These are phyloP conservation scores for Tillus elongatus DNA, from an alignment of 2,888 invertebrate genomes.

Conservation along the genomic window DNA sequence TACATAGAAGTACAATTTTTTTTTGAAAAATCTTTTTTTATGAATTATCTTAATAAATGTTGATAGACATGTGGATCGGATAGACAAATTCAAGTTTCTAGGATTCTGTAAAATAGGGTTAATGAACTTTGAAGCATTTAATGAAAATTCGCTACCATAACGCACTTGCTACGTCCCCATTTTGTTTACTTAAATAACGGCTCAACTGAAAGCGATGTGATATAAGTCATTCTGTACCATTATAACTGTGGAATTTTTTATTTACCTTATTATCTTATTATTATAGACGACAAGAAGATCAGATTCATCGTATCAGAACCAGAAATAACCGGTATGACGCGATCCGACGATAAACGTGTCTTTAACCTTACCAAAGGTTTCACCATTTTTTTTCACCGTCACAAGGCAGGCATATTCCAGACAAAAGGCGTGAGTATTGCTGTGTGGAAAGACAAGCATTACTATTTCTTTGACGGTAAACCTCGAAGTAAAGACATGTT, in stretches of 20 bases:
- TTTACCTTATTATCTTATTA: too few relatives aligned
- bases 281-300: constrained; percentile 37
- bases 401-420: constrained; percentile 46
- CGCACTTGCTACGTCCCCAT: too few relatives aligned
- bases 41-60: too few relatives aligned
- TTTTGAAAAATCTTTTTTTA: too few relatives aligned
- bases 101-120: too few relatives aligned
- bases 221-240: constrained; percentile 6
- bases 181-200: too few relatives aligned
- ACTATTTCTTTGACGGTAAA: constrained; percentile 56
- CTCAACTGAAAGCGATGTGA: constrained; percentile 19
- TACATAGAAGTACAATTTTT: too few relatives aligned
- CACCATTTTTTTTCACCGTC: constrained; percentile 47
- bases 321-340: constrained; percentile 35
- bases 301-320: constrained; percentile 37
- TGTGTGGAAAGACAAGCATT: constrained; percentile 52
- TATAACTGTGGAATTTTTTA: too few relatives aligned
- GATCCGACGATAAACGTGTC: constrained; percentile 34
- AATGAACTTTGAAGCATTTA: too few relatives aligned
- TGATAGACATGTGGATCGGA: too few relatives aligned
- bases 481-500: constrained; percentile 48
- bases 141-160: too few relatives aligned
- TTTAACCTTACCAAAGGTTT: constrained; percentile 47
- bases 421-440: constrained; percentile 41
- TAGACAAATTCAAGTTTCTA: too few relatives aligned